Evolutionary conservation across 1,140 invertebrate species (phyloP), one percentile per base, ranked within the genome.

Genomic region (Ceratina japonica): DNA sequence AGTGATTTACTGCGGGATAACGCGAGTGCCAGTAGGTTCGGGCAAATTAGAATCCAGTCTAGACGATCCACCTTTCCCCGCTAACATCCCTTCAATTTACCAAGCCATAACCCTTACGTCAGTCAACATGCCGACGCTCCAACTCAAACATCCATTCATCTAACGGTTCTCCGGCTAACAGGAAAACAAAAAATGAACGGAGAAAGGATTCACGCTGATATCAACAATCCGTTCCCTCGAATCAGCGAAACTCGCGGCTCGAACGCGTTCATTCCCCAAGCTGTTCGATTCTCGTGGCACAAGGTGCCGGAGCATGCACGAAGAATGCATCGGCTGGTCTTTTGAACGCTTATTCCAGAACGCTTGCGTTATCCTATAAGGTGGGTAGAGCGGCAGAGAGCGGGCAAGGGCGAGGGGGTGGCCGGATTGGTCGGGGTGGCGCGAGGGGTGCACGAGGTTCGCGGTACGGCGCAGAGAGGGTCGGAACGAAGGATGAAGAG

Each of bases 351-450:
- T 64, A 72, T 64, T 63, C 61, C 80, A 54, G 61, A 82, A 75
- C 80, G 80, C 64, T 74, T 70, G 80, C 84, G 81, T 86, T 83
- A 83, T 83, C 78, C 65, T 69, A 71, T 81, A 81, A 86, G 84
- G 79, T 77, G 81, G 68, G 54, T 65, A 49, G 74, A 49, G 74
- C 13, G 65, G 61, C 37, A 54, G n/a, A n/a, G n/a, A n/a, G 75
- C 49, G 49, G 75, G 22, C 31, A 31, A 20, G n/a, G 31, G 18
- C 37, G 68, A 16, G 8, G 24, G 22, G 31, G 64, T 52, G 22
- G 65, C n/a, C 44, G 63, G 31, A 37, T 20, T 51, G 70, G 76
- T 75, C 37, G 27, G 31, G 37, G 18, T 22, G 31, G 52, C 22
- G 52, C 68, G 78, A 66, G 52, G 81, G 59, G 68, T 56, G 51